Conservation (phyloP, 1,140 invertebrate genomes). For the Drosophila erecta region DNA sequence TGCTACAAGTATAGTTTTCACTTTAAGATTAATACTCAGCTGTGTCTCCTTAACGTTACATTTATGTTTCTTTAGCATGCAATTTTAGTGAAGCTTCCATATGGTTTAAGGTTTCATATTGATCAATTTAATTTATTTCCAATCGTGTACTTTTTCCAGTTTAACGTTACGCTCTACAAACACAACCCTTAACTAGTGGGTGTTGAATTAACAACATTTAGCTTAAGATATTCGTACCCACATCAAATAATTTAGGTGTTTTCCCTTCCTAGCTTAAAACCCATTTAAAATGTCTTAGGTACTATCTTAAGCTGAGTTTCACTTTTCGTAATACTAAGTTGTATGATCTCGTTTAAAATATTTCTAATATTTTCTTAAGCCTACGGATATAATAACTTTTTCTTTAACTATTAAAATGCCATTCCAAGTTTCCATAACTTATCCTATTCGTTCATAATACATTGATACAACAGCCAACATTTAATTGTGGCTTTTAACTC, state of each 20-base stretch:
- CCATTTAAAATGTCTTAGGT: background rate
- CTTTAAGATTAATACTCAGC: conserved; percentile 54
- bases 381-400: conserved; percentile 10
- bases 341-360: conserved; percentile 17
- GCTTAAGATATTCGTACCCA: background rate
- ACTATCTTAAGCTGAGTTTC: conserved; percentile 12
- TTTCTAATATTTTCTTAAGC: conserved; percentile 10
- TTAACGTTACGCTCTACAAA: conserved; percentile 24
- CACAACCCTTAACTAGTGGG: conserved; percentile 43
- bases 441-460: conserved; percentile 13
- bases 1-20: conserved; percentile 24
- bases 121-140: background rate
- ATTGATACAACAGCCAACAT: conserved; percentile 40
- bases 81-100: conserved; percentile 16
- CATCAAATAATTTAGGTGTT: background rate
- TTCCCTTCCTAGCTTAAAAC: conserved; percentile 9
- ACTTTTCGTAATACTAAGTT: conserved; percentile 4
- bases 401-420: conserved; percentile 21
- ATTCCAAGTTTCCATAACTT: background rate
- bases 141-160: conserved; percentile 8
- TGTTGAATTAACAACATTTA: conserved; percentile 24
- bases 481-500: conserved; percentile 27
- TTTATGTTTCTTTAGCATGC: conserved; percentile 18
- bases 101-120: conserved; percentile 12
- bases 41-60: conserved; percentile 14